phyloP scores from a whole-genome alignment of 2,888 invertebrate species.

The Cyaniris semiargus region DNA sequence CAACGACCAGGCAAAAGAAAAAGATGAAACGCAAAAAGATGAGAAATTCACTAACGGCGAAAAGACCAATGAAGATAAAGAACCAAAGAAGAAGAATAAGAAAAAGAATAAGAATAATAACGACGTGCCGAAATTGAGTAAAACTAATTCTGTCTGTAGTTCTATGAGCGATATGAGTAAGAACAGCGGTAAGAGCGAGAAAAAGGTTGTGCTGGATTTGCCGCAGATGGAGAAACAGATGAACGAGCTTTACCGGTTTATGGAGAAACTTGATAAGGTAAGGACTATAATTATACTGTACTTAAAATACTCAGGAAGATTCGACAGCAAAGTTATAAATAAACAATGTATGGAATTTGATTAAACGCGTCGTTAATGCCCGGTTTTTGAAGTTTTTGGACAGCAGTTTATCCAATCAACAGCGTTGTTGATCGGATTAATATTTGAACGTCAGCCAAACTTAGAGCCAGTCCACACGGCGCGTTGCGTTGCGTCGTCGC shows the following conservation, averaged over 20 bases:
- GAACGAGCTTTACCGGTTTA: constrained; percentile 75
- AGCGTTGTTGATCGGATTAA: no score
- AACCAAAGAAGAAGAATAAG: constrained; percentile 37
- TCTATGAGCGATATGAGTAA: constrained; percentile 63
- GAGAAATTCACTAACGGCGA: constrained; percentile 28
- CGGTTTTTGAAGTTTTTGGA: no score
- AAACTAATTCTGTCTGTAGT: constrained; percentile 63
- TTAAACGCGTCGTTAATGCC: no score
- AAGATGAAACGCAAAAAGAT: constrained; percentile 26
- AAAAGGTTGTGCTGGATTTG: constrained; percentile 53
- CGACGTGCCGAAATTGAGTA: constrained; percentile 50
- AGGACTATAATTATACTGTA: no score
- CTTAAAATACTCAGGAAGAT: no score
- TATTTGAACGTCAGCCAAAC: no score
- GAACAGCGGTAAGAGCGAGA: constrained; percentile 48
- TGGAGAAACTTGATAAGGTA: constrained; percentile 62
- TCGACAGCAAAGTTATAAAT: no score
- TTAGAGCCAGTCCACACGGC: no score
- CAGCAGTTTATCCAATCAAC: no score
- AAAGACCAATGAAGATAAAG: constrained; percentile 29
- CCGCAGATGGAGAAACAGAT: constrained; percentile 75
- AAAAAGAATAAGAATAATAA: constrained; percentile 41
- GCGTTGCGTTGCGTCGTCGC: no score
- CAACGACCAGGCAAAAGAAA: constrained; percentile 33
- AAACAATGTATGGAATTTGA: no score